Evolutionary conservation across 2,888 invertebrate genomes (phyloP).

Genomic region (Andrena bucephala): DNA sequence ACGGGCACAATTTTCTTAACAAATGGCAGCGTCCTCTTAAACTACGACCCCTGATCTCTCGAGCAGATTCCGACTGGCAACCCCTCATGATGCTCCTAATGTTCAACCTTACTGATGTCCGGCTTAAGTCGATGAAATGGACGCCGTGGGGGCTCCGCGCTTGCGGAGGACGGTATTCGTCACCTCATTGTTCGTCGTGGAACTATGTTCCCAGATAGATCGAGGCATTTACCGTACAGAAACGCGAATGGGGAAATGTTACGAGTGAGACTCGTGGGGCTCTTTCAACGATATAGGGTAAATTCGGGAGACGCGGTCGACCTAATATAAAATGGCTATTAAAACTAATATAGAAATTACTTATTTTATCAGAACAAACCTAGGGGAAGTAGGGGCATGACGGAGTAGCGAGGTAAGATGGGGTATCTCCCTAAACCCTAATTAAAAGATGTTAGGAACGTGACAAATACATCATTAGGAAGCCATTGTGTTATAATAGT

Average conservation of each 20-base stretch:
- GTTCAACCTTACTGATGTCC: conserved; percentile 73
- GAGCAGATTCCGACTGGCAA: conserved; percentile 16
- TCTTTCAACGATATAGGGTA: neutral
- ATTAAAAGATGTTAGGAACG: no score
- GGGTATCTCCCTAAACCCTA: no score
- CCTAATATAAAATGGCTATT: no score
- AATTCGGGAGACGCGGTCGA: no score
- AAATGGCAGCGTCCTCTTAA: conserved; percentile 41
- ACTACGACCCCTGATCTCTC: conserved; percentile 48
- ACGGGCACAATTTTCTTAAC: neutral
- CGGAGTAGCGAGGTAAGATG: no score
- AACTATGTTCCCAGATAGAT: conserved; percentile 66
- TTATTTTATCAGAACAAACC: no score
- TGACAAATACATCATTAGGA: no score
- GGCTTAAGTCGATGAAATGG: conserved; percentile 76
- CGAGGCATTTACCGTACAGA: conserved; percentile 76
- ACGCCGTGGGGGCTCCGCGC: conserved; percentile 57
- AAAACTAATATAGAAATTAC: no score
- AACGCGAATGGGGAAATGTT: neutral
- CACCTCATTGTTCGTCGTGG: conserved; percentile 79
- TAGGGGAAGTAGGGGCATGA: no score
- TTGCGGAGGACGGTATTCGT: conserved; percentile 77
- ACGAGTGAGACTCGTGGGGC: neutral
- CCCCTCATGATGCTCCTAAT: conserved; percentile 60
- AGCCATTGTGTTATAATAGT: no score